A percentile compares a stretch with the other conserved stretches of the same genome.
These are phyloP conservation scores for Bos javanicus DNA, from an alignment of 2,113 vertebrate species.

Conservation along the genomic window DNA sequence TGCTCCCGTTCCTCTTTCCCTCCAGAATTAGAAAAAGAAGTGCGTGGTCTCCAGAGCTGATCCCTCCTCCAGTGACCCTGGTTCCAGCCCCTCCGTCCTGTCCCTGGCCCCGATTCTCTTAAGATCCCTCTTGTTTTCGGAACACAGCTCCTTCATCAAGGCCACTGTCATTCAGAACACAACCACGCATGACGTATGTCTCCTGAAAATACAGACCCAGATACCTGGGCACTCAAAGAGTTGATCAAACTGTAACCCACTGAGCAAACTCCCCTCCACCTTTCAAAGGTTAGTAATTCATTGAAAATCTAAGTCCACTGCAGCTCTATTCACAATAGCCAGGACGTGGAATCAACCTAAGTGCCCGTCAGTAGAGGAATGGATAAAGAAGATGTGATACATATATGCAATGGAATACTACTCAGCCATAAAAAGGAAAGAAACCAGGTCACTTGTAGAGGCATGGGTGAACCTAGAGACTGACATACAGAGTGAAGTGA, in stretches of 20 bases:
- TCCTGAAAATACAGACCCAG: background rate
- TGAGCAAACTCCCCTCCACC: background rate
- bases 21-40: background rate
- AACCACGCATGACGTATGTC: accelerated
- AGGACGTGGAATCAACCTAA: background rate
- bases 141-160: background rate
- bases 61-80: background rate
- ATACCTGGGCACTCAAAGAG: accelerated
- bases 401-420: accelerated
- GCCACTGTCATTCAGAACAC: background rate
- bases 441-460: background rate
- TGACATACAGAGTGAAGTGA: background rate
- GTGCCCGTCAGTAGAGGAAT: background rate
- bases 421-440: background rate
- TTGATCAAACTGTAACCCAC: background rate
- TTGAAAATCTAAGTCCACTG: background rate
- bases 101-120: background rate
- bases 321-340: background rate
- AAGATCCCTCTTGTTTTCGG: background rate
- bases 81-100: background rate
- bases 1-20: background rate
- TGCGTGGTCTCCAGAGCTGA: background rate
- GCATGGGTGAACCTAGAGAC: background rate
- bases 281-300: background rate
- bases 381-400: background rate